These are phyloP conservation scores for Panulirus ornatus DNA, from an alignment of 1,140 invertebrate species.

Conservation along the genomic window DNA sequence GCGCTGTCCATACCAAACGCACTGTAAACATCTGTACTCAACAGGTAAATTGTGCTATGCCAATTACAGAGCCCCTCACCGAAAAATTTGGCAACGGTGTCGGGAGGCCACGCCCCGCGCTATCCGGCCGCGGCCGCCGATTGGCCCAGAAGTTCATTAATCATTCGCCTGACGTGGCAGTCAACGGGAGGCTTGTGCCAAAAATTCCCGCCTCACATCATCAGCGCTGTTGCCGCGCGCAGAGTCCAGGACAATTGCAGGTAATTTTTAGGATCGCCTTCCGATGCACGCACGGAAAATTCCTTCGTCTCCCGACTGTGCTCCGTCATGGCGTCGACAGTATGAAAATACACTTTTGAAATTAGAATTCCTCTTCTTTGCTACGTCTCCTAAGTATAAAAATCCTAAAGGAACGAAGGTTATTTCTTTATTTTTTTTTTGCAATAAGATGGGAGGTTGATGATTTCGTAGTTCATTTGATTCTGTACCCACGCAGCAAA, in stretches of 20 bases:
- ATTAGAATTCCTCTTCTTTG: not conserved
- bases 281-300: slow-evolving; percentile 59
- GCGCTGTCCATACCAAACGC: slow-evolving; percentile 35
- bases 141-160: slow-evolving; percentile 51
- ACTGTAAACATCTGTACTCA: slow-evolving; percentile 50
- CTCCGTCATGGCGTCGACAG: slow-evolving; percentile 51
- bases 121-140: slow-evolving; percentile 16
- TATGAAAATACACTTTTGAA: slow-evolving; percentile 1
- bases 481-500: too few relatives aligned
- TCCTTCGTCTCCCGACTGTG: slow-evolving; percentile 33
- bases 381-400: not conserved
- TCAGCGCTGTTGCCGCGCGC: slow-evolving; percentile 54
- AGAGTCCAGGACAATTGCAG: slow-evolving; percentile 6
- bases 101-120: slow-evolving; percentile 14
- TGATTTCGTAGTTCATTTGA: too few relatives aligned
- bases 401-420: too few relatives aligned
- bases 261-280: slow-evolving; percentile 57
- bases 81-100: slow-evolving; percentile 45
- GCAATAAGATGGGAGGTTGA: too few relatives aligned
- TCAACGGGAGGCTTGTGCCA: slow-evolving; percentile 56
- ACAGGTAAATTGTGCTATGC: slow-evolving; percentile 64
- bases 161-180: slow-evolving; percentile 48
- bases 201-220: slow-evolving; percentile 67
- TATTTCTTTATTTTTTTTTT: too few relatives aligned
- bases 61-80: slow-evolving; percentile 13